A percentile compares a stretch with the other conserved stretches of the same genome.
Conservation (phyloP, 2,888 invertebrate species). For the Nipponacmea schrenckii region DNA sequence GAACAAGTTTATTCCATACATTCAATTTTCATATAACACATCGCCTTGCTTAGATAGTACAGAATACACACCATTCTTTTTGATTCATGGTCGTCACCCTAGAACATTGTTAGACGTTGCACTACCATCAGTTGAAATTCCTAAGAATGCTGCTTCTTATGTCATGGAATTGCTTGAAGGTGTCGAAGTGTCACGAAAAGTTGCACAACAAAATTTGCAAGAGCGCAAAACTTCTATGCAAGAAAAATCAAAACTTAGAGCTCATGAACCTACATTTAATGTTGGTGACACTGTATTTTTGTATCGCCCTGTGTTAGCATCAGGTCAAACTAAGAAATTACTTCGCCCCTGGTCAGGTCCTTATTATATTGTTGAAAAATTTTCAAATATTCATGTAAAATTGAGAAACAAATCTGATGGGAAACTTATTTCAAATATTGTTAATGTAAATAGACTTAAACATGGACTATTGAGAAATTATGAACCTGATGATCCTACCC, state of each 20-base stretch:
- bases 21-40: not conserved
- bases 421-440: not conserved
- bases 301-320: not conserved
- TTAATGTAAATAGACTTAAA: not conserved
- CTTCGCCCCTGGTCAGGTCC: not conserved
- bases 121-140: not conserved
- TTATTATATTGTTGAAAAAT: not conserved
- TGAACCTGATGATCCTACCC: not conserved
- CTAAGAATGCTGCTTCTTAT: not conserved
- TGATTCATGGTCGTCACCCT: not conserved
- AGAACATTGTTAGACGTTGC: not conserved
- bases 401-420: not conserved
- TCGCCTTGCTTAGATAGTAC: not conserved
- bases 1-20: not conserved
- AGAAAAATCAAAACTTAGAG: not conserved
- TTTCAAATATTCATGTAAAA: conserved; percentile 1
- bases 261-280: conserved; percentile 2
- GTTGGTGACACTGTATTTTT: not conserved
- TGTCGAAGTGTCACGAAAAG: not conserved
- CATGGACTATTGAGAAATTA: not conserved
- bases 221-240: not conserved
- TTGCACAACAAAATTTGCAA: not conserved
- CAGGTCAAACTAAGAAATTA: not conserved
- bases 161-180: conserved; percentile 1
- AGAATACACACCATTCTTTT: conserved; percentile 5